phyloP scores from a whole-genome alignment of 2,888 invertebrate genomes.

The Eutolmus rufibarbis region DNA sequence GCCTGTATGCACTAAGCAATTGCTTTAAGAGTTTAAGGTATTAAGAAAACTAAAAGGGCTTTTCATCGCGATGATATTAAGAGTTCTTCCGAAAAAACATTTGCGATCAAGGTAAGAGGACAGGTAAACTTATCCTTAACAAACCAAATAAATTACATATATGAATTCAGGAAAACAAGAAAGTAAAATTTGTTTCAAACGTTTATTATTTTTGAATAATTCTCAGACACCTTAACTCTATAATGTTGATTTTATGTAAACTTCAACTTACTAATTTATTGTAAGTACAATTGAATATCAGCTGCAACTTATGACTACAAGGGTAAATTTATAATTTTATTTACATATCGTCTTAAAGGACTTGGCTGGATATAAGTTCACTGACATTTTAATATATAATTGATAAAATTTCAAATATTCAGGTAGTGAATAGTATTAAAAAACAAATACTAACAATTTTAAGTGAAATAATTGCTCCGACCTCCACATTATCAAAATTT shows the following conservation, averaged over 20 bases:
- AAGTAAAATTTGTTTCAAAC: background rate
- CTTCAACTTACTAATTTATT: background rate
- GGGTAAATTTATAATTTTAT: background rate
- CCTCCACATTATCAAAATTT: background rate
- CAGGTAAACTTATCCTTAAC: background rate
- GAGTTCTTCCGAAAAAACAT: background rate
- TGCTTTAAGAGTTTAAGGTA: background rate
- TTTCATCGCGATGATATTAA: slow-evolving; percentile 33
- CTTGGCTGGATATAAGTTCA: background rate
- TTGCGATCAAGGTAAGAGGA: background rate
- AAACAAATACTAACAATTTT: background rate
- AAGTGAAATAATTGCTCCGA: background rate
- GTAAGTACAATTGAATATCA: background rate
- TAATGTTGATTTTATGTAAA: background rate
- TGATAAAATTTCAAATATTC: background rate
- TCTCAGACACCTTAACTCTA: background rate
- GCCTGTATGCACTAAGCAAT: background rate
- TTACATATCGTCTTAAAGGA: background rate
- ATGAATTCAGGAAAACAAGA: background rate
- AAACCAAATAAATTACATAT: background rate
- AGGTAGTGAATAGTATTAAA: too few relatives aligned
- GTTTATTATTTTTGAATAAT: background rate
- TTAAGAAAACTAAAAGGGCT: slow-evolving; percentile 45
- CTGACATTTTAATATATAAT: background rate
- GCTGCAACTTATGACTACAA: background rate